phyloP scores from a whole-genome alignment of 2,888 invertebrate genomes.

The Lypha dubia region DNA sequence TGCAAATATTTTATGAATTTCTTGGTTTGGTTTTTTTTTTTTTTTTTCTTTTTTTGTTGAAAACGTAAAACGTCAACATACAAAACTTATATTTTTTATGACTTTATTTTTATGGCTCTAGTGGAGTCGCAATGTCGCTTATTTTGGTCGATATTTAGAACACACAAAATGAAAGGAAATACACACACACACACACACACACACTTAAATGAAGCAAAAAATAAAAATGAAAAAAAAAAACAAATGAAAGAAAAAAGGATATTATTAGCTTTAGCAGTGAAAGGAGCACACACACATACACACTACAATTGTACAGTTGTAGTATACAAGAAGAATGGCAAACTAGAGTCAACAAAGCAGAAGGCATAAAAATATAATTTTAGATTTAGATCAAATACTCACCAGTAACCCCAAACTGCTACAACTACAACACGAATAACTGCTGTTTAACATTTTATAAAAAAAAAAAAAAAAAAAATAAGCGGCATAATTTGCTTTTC shows the following conservation, averaged over 20 bases:
- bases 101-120: constrained; percentile 78
- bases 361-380: constrained; percentile 61
- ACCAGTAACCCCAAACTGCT: too few relatives aligned
- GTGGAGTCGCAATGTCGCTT: constrained; percentile 80
- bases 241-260: constrained; percentile 17
- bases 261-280: constrained; percentile 66
- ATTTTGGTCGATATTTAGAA: constrained; percentile 70
- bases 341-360: constrained; percentile 49
- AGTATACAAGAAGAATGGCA: background rate
- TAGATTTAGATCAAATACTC: constrained; percentile 28
- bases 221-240: too few relatives aligned
- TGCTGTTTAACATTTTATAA: background rate
- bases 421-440: too few relatives aligned
- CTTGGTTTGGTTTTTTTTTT: background rate
- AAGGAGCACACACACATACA: constrained; percentile 66
- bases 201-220: background rate
- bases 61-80: constrained; percentile 66
- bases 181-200: background rate
- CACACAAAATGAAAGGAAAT: constrained; percentile 30
- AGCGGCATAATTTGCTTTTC: background rate
- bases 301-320: constrained; percentile 34
- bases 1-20: background rate
- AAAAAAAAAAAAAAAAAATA: background rate
- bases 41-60: constrained; percentile 10
- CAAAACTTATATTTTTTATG: constrained; percentile 67